Evolutionary conservation across 2,888 invertebrate species (phyloP), one percentile per base, ranked within the genome.

Genomic region (Sinhomidia bicolor): DNA sequence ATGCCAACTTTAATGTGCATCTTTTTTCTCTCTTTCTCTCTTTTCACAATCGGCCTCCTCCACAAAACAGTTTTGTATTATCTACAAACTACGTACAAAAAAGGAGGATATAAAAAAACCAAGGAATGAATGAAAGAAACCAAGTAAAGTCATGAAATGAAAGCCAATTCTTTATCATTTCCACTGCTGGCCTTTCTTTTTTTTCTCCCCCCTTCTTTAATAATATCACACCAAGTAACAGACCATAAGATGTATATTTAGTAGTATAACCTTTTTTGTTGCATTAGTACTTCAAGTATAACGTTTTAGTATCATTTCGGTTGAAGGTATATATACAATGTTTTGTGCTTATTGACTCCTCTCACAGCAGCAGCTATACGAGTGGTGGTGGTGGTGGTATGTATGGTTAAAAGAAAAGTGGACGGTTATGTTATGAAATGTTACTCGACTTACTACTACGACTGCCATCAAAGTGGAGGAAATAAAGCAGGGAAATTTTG

Each of bases 121-220:
- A 57, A 60, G 20, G 41, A 80, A 32, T 23, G 41, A 60, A 80
- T 60, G 60, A 80, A 80, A 51, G 44, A 74, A 84, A 84, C 74
- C 82, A 41, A 76, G 76, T 41, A 84, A 74, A 85, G 76, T 76
- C 78, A 85, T 85, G 85, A 76, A 85, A 84, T 84, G 84, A 85
- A 76, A 78, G 65, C 41, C 79, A 79, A 79, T 85, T 85, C 71
- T 68, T 54, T 85, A 85, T 85, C 54, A 79, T 85, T 85, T 85
- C 68, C 68, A 57, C 57, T 41, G 36, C 54, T 41, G 54, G 36
- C 44, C 84, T 79, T 79, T 62, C 85, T 47, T 71, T 78, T 84
- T 78, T 85, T n/a, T n/a, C n/a, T n/a, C n/a, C n/a, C 54, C 54
- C 47, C 62, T 62, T 60, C 85, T 60, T 51, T 36, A 41, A 65